phyloP scores from a whole-genome alignment of 2,113 vertebrate genomes.

The Papio anubis region DNA sequence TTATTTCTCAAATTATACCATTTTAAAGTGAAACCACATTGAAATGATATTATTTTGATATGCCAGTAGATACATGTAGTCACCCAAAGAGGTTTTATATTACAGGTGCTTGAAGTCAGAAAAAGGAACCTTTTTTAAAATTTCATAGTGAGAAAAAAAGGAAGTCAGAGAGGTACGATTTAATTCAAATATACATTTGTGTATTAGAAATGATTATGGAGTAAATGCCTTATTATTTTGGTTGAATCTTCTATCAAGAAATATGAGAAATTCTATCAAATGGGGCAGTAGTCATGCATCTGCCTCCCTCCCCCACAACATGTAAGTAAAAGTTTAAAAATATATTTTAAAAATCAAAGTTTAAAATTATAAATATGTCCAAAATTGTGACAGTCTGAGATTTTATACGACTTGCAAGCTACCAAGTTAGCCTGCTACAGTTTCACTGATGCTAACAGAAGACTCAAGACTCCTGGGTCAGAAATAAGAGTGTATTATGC shows the following conservation, averaged over 20 bases:
- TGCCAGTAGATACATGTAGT: slow-evolving; percentile 15
- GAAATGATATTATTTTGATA: slow-evolving; percentile 65
- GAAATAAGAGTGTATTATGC: not conserved
- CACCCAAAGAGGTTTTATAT: slow-evolving; percentile 28
- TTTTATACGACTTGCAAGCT: not conserved
- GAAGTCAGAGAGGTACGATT: not conserved
- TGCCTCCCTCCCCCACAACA: not conserved
- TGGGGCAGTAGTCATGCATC: not conserved
- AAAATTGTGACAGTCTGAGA: not conserved
- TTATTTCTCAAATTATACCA: slow-evolving; percentile 68
- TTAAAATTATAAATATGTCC: not conserved
- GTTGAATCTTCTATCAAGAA: not conserved
- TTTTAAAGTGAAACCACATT: slow-evolving; percentile 10
- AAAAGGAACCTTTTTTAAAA: not conserved
- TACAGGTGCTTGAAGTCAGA: not conserved
- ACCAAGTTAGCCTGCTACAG: not conserved
- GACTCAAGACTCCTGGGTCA: not conserved
- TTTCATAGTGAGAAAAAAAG: not conserved
- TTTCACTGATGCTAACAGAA: not conserved
- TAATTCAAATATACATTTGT: not conserved
- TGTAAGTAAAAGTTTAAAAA: not conserved
- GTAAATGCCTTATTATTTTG: slow-evolving; percentile 13
- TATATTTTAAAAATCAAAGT: not conserved
- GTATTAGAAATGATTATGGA: not conserved
- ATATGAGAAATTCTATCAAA: not conserved